These are phyloP conservation scores for Condylostylus longicornis DNA, from an alignment of 1,140 invertebrate genomes.

Conservation along the genomic window DNA sequence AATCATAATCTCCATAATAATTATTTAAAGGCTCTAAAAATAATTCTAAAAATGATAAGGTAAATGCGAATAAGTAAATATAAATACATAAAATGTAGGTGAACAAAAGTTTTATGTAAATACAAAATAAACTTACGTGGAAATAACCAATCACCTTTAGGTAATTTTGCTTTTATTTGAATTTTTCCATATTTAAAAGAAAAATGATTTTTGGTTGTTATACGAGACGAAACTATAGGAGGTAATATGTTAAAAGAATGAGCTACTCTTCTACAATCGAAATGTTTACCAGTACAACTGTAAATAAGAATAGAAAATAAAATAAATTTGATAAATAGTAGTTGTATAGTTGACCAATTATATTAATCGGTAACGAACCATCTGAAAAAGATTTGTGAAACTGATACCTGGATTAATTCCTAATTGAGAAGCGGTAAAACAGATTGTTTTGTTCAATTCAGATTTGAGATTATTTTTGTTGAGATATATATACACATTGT, in stretches of 20 bases:
- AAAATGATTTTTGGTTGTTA: conserved; percentile 50
- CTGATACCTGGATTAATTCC: no score
- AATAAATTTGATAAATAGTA: no score
- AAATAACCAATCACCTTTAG: conserved; percentile 62
- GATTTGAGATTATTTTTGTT: no score
- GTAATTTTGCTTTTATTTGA: conserved; percentile 60
- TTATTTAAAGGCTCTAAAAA: conserved; percentile 33
- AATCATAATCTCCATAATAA: conserved; percentile 35
- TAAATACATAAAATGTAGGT: neutral
- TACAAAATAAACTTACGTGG: conserved; percentile 36
- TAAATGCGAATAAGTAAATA: neutral
- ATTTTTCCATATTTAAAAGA: conserved; percentile 55
- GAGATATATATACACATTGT: no score
- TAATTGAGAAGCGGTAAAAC: no score
- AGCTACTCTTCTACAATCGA: no score
- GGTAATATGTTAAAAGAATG: conserved; percentile 41
- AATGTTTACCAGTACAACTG: no score
- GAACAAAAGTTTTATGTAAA: conserved; percentile 22
- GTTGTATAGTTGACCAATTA: no score
- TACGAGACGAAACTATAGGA: conserved; percentile 48
- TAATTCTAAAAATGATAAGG: conserved; percentile 4
- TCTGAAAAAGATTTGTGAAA: no score
- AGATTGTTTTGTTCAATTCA: no score
- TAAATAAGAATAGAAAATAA: no score
- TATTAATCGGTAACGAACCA: no score